Evolutionary conservation across 2,888 invertebrate species (phyloP), one percentile per base, ranked within the genome.

Genomic region (Unio delphinus): DNA sequence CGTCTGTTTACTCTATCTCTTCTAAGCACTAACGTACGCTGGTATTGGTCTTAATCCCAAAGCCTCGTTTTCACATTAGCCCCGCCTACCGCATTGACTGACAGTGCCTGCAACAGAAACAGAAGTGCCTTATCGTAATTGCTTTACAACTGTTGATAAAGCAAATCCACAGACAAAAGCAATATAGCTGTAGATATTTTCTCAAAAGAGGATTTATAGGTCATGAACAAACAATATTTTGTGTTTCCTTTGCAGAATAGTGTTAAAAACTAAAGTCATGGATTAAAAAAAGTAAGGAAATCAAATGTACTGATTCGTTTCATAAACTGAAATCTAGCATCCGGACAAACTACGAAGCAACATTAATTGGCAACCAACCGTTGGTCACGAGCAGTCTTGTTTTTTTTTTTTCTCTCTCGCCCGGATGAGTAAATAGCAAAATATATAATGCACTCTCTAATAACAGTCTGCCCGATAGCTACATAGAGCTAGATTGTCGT

Each of bases 41-140:
- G 72, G 70, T 76, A 76, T 77, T 77, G 70, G 74, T 73, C 72
- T 78, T 79, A 75, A 73, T 73, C 15, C 74, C 70, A 75, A 70
- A 81, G 83, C 83, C 85, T 83, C 83, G 82, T 71, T 83, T 69
- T 70, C 73, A 75, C 67, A 62, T 69, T 70, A 72, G 78, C 82
- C 78, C 82, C 83, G 81, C 84, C 83, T 80, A 75, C 81, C 74
- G 70, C 73, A 72, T 76, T 83, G 84, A 83, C 78, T 84, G 85
- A 79, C 83, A 78, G 65, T 61, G 74, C 75, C 73, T 69, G 73
- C 74, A 70, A 73, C 69, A 73, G 73, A 68, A 68, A 70, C 72
- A 65, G 70, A 76, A 77, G 70, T 71, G 66, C 73, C 54, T 77
- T 75, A 76, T 76, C 74, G 76, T 76, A 77, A 77, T 45, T 45